Evolutionary conservation across 2,888 invertebrate species (phyloP).

Genomic region (Amiota mariae): DNA sequence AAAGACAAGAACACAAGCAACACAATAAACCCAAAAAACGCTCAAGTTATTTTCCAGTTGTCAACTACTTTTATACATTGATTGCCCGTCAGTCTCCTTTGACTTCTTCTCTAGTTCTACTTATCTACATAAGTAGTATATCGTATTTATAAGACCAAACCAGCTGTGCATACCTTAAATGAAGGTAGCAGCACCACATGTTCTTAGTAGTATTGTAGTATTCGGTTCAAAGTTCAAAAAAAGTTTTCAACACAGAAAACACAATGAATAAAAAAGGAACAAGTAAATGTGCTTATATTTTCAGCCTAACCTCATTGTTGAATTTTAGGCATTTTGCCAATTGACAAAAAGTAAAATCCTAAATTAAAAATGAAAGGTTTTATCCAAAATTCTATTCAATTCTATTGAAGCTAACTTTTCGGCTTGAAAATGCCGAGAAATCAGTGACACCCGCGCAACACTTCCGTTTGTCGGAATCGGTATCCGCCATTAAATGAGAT

Average conservation of each 20-base stretch:
- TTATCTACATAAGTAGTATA: no score
- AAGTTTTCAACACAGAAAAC: constrained; percentile 1
- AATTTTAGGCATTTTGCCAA: constrained; percentile 1
- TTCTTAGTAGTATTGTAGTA: neutral
- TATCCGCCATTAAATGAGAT: no score
- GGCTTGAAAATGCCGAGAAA: neutral
- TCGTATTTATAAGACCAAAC: no score
- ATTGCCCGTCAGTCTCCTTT: no score
- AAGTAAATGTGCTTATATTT: no score
- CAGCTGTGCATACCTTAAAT: no score
- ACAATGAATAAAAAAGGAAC: no score
- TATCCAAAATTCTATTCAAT: no score
- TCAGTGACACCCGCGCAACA: neutral
- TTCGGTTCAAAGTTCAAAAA: constrained; percentile 12
- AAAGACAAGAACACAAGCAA: neutral
- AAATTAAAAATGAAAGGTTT: no score
- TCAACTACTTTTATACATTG: neutral
- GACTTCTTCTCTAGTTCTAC: no score
- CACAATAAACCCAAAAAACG: neutral
- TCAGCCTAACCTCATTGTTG: neutral
- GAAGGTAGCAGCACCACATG: no score
- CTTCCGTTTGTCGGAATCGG: neutral
- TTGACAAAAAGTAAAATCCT: no score
- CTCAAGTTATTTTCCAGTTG: constrained; percentile 17
- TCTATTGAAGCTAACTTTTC: neutral